Evolutionary conservation across 2,888 invertebrate genomes (phyloP), one percentile per base, ranked within the genome.

Genomic region (Cephus sareptanus): DNA sequence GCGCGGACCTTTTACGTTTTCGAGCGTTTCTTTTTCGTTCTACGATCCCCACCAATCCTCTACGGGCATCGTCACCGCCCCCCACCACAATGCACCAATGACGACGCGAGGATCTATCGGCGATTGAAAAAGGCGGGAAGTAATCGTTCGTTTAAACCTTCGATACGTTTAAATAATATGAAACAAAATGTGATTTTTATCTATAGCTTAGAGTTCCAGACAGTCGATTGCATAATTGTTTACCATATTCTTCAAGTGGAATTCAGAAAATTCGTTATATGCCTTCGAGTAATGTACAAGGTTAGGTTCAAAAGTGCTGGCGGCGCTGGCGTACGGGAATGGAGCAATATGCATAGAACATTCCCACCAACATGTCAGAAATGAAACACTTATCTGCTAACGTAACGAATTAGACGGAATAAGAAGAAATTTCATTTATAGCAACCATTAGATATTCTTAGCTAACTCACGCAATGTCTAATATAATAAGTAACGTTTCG

Each of bases 21-120:
- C 92, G 92, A 92, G 91, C 92, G 91, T 92, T 93, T 93, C 93
- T 93, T 93, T 93, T 92, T 90, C 89, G 91, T 88, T 88, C 71
- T 34, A 15, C 56, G 56, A 23, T 56, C 56, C 56, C 56, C 56
- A 56, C 56, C 56, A 56, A 56, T 56, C 56, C 56, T 56, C 56
- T 56, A 56, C 56, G 23, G 56, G 56, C 56, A 56, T 56, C 56
- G 56, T 56, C 56, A 56, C 56, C 56, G 23, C 56, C 88, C 89
- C 83, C 81, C 80, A 80, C 85, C 81, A 82, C 79, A 40, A 9
- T 13, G 75, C n/a, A 34, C 70, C 71, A 31, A 33, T 34, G 71
- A 11, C 13, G 34, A 71, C 11, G 13, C 74, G 75, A 70, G 68
- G 82, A 85, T 81, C 85, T 86, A 86, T 85, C 87, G 79, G 85